Conservation (phyloP, 2,113 vertebrate genomes). For the Dendropsophus ebraccatus region DNA sequence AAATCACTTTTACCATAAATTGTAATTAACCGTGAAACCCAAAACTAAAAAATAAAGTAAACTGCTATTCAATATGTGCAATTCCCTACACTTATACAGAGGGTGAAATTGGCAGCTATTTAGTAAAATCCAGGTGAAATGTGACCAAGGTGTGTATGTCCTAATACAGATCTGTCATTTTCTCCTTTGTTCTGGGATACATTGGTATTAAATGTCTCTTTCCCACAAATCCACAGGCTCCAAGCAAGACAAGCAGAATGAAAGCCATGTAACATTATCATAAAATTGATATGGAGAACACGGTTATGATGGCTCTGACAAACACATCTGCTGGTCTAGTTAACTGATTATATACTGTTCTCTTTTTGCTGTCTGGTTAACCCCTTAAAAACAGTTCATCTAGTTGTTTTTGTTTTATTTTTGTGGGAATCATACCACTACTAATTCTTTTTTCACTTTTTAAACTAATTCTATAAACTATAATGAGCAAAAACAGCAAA, state of each 20-base stretch:
- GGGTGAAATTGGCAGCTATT: constrained; percentile 65
- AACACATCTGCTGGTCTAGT: constrained; percentile 74
- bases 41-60: constrained; percentile 73
- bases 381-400: background rate
- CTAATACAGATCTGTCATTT: constrained; percentile 85
- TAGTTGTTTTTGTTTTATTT: background rate
- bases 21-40: constrained; percentile 70
- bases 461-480: background rate
- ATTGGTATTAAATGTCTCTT: constrained; percentile 89
- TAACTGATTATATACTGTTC: constrained; percentile 47
- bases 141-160: constrained; percentile 69
- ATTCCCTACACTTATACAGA: constrained; percentile 67
- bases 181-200: constrained; percentile 83
- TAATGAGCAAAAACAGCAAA: too few species aligned
- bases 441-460: background rate
- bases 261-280: constrained; percentile 81
- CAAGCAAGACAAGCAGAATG: constrained; percentile 71
- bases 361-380: background rate
- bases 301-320: constrained; percentile 77
- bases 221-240: constrained; percentile 85
- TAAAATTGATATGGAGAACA: constrained; percentile 89
- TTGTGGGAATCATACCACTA: background rate
- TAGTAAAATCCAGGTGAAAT: constrained; percentile 67
- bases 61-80: constrained; percentile 66
- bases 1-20: constrained; percentile 66